Evolutionary conservation across 2,113 vertebrate species (phyloP).

Genomic region (Oxygymnocypris stewartii): DNA sequence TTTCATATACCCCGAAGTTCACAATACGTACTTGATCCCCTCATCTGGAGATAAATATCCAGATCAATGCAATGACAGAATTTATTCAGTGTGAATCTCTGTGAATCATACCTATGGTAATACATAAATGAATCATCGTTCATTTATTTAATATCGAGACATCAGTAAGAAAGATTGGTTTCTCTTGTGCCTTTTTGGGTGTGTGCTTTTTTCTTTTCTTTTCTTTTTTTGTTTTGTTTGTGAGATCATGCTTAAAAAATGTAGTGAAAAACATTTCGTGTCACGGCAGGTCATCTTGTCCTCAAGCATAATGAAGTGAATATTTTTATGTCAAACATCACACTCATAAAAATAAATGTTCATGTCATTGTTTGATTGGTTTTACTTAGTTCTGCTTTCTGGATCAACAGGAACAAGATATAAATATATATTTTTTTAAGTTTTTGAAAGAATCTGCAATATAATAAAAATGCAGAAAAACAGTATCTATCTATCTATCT

Average conservation of each 20-base stretch:
- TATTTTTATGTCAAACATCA: slow-evolving; percentile 64
- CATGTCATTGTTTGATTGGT: slow-evolving; percentile 47
- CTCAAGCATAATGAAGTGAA: slow-evolving; percentile 81
- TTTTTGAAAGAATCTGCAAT: background rate
- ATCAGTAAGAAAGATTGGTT: slow-evolving; percentile 53
- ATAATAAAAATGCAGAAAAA: background rate
- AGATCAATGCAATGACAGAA: slow-evolving; percentile 15
- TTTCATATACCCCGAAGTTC: slow-evolving; percentile 73
- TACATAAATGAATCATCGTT: slow-evolving; percentile 10
- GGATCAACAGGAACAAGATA: slow-evolving; percentile 40
- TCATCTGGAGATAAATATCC: slow-evolving; percentile 15
- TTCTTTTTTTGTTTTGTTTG: slow-evolving; percentile 61
- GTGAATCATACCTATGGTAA: slow-evolving; percentile 42
- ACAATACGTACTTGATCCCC: slow-evolving; percentile 20
- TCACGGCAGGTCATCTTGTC: slow-evolving; percentile 89
- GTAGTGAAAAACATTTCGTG: slow-evolving; percentile 93
- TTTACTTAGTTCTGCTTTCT: slow-evolving; percentile 23
- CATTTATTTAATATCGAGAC: slow-evolving; percentile 13
- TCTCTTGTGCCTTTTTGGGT: slow-evolving; percentile 84
- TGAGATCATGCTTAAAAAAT: slow-evolving; percentile 96
- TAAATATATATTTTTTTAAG: no score
- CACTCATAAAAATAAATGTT: slow-evolving; percentile 61
- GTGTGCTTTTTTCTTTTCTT: slow-evolving; percentile 74
- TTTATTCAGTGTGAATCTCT: slow-evolving; percentile 28
- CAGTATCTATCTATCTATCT: no score